Conservation (phyloP, 2,113 vertebrate species). For the Paedocypris sp. region DNA sequence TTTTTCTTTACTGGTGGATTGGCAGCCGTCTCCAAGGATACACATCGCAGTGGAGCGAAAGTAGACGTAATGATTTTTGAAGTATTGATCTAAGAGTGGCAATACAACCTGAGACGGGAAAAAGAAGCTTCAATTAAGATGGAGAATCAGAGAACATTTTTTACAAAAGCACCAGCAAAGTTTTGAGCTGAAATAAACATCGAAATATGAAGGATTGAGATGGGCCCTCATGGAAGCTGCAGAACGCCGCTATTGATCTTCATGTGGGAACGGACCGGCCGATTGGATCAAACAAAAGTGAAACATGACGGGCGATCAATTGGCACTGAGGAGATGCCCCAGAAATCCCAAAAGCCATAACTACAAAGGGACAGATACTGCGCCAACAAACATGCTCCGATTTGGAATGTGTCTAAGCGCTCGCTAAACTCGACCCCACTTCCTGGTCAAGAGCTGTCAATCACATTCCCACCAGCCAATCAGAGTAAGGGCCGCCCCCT, state of each 20-base stretch:
- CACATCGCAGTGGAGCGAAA: constrained; percentile 72
- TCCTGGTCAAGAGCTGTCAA: too few relatives aligned
- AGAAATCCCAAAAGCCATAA: not conserved
- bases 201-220: not conserved
- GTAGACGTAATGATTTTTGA: constrained; percentile 81
- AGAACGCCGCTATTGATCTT: not conserved
- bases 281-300: constrained; percentile 19
- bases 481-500: too few relatives aligned
- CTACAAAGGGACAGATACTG: too few relatives aligned
- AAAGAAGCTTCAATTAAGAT: not conserved
- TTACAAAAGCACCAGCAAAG: too few relatives aligned
- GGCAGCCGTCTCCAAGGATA: constrained; percentile 65
- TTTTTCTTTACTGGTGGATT: constrained; percentile 88
- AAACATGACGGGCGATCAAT: constrained; percentile 52
- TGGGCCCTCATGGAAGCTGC: not conserved
- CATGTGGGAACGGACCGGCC: not conserved
- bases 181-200: not conserved
- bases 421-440: too few relatives aligned
- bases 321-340: too few relatives aligned
- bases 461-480: too few relatives aligned
- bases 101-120: constrained; percentile 70
- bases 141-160: not conserved
- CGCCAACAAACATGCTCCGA: too few relatives aligned
- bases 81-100: constrained; percentile 85
- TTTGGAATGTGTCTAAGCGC: too few relatives aligned